Conservation (phyloP, 2,113 vertebrate species). For the Cavia aperea region DNA sequence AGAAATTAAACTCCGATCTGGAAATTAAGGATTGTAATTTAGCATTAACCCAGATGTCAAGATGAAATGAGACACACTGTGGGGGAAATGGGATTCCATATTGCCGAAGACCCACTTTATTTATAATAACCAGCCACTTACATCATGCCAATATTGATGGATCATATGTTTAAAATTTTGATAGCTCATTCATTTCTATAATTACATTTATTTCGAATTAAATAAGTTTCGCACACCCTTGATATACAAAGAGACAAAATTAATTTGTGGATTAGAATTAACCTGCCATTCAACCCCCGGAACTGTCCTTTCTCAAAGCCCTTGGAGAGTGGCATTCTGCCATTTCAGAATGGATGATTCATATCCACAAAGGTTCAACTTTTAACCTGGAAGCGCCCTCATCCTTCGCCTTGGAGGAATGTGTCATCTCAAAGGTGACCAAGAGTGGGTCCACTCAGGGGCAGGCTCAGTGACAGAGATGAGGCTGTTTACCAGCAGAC, state of each 20-base stretch:
- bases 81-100: conserved; percentile 81
- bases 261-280: conserved; percentile 86
- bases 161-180: conserved; percentile 85
- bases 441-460: not conserved
- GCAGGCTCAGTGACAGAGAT: not conserved
- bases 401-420: not conserved
- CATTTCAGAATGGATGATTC: conserved; percentile 39
- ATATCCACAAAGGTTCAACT: not conserved
- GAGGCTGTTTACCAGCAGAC: not conserved
- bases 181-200: conserved; percentile 93
- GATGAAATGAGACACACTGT: conserved; percentile 81
- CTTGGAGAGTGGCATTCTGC: conserved; percentile 61
- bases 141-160: conserved; percentile 84
- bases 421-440: not conserved
- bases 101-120: conserved; percentile 81
- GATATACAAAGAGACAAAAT: conserved; percentile 82
- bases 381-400: not conserved
- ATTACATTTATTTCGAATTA: conserved; percentile 87
- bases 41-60: conserved; percentile 82
- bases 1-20: conserved; percentile 80
- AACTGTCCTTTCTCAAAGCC: conserved; percentile 73
- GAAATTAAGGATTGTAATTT: conserved; percentile 83
- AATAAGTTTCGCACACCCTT: conserved; percentile 80
- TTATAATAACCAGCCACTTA: conserved; percentile 82
- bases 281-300: conserved; percentile 76